Evolutionary conservation across 2,113 vertebrate genomes (phyloP).

Genomic region (Myiozetetes cayanensis): DNA sequence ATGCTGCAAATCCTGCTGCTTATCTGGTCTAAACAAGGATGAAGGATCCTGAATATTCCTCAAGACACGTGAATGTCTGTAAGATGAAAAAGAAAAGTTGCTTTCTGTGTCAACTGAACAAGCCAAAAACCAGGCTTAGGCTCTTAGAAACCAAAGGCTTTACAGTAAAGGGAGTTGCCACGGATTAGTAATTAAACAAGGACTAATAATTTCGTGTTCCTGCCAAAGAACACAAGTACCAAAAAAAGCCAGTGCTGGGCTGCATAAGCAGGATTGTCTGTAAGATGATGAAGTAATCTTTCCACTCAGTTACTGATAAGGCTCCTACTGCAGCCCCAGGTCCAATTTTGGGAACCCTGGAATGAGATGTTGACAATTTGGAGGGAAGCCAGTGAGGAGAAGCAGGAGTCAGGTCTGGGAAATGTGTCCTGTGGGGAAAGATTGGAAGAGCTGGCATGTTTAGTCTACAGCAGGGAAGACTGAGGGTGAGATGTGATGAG

Average conservation of each 20-base stretch:
- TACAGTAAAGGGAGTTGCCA: background rate
- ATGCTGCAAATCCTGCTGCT: background rate
- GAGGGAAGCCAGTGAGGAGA: background rate
- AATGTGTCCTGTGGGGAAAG: background rate
- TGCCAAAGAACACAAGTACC: background rate
- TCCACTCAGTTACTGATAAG: background rate
- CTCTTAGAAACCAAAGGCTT: background rate
- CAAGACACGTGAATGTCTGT: background rate
- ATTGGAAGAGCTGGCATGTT: background rate
- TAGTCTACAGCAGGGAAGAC: background rate
- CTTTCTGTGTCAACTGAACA: background rate
- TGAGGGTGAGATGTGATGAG: background rate
- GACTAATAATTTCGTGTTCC: background rate
- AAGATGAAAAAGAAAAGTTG: background rate
- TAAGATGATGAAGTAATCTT: background rate
- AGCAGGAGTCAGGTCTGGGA: background rate
- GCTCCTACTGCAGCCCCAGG: background rate
- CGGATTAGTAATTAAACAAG: constrained; percentile 4
- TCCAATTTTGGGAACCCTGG: background rate
- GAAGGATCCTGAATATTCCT: background rate
- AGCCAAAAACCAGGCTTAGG: background rate
- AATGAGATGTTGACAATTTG: background rate
- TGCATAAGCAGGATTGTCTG: background rate
- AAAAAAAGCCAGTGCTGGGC: background rate
- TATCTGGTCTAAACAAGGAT: background rate